phyloP scores from a whole-genome alignment of 2,888 invertebrate genomes.

The Coenonympha arcania region DNA sequence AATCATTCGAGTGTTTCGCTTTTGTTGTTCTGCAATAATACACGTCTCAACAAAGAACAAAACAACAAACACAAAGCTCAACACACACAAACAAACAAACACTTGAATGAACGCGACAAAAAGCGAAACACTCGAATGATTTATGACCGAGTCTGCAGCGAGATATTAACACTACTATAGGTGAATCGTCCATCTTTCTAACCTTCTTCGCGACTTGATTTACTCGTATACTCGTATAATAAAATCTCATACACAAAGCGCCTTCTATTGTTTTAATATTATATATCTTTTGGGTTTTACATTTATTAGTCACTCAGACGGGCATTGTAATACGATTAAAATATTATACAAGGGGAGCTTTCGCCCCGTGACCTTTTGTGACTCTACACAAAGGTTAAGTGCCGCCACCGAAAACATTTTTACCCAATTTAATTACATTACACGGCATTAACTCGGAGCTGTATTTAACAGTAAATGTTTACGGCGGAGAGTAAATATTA shows the following conservation, averaged over 20 bases:
- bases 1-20: too few species aligned
- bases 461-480: not conserved
- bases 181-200: too few species aligned
- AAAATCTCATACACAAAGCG: not conserved
- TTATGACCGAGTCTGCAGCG: too few species aligned
- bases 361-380: slow-evolving; percentile 9
- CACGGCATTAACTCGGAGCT: slow-evolving; percentile 3
- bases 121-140: too few species aligned
- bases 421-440: slow-evolving; percentile 8
- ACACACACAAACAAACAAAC: too few species aligned
- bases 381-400: slow-evolving; percentile 8
- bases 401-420: slow-evolving; percentile 6
- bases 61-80: too few species aligned
- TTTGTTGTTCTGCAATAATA: not conserved
- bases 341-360: not conserved
- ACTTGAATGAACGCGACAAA: too few species aligned
- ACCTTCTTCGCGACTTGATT: too few species aligned
- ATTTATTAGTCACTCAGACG: not conserved
- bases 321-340: slow-evolving; percentile 7
- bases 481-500: not conserved
- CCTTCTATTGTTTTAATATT: not conserved
- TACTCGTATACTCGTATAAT: too few species aligned
- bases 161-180: too few species aligned
- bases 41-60: not conserved
- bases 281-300: not conserved